Conservation (phyloP, 2,113 vertebrate species). For the Catharus minimus region DNA sequence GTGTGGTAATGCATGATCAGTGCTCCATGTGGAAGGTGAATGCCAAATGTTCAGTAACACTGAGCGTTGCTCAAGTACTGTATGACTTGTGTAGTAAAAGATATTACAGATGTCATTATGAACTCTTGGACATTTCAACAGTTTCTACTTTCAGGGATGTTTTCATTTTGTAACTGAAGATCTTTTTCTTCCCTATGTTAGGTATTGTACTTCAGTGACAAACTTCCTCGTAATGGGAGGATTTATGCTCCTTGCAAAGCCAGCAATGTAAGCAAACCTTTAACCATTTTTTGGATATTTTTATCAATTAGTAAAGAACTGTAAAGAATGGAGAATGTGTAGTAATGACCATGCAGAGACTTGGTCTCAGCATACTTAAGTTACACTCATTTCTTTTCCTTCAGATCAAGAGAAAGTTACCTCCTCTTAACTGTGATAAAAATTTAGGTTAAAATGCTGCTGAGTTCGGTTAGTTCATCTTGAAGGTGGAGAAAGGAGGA, state of each 20-base stretch:
- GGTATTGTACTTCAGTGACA: conserved; percentile 85
- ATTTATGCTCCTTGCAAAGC: conserved; percentile 87
- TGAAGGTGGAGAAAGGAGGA: neutral
- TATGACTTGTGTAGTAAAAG: neutral
- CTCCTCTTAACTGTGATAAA: neutral
- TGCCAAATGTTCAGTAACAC: neutral
- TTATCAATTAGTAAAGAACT: neutral
- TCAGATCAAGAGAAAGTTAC: neutral
- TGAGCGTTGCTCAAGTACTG: neutral
- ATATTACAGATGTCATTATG: neutral
- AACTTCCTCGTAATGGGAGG: conserved; percentile 95
- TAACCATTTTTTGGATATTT: neutral
- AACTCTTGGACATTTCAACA: neutral
- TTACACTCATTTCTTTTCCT: neutral
- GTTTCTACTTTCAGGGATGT: neutral
- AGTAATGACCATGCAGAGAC: neutral
- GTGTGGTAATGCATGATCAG: neutral
- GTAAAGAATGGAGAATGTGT: neutral
- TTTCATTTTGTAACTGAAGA: conserved; percentile 3
- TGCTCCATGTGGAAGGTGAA: neutral
- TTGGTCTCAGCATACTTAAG: neutral
- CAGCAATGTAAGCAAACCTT: conserved; percentile 85
- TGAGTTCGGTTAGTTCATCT: neutral
- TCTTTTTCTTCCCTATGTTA: conserved; percentile 44
- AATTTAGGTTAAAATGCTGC: neutral